Base-by-base conservation (phyloP, 2,797 vertebrate genomes). In the Mus spretus region DNA sequence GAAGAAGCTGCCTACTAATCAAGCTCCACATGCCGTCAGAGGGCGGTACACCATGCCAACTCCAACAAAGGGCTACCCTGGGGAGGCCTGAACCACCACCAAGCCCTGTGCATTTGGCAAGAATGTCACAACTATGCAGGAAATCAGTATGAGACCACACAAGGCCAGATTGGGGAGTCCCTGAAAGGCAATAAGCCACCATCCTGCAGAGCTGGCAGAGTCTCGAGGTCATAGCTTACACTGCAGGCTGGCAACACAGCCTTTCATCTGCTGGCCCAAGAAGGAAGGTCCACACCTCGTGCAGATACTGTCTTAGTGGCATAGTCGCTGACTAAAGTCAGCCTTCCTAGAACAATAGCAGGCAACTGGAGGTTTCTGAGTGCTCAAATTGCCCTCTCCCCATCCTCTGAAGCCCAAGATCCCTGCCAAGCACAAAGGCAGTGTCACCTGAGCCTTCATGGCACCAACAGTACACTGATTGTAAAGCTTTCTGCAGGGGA, bases 101-200 rank as follows among this genome's bases (percentile, higher is more conserved):
- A 22, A 91, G 87, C 22, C 44, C 90, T 77, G 78, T 50, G 77
- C 78, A 61, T 86, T 83, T 90, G 85, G 94, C 92, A 65, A 77
- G 22, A 74, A 79, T 65, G 44, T 92, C 89, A 86, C 67, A 61
- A 63, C 55, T 1, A 11, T 8, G 70, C 34, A 0, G 44, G 82
- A 63, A 37, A 53, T 63, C 90, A 63, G 79, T 28, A 75, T 82
- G 79, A 86, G 74, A 53, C 24, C 0, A 0, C 34, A 67, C 63
- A 12, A 55, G 50, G 44, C 88, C 95, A 94, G 91, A 90, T 61
- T 70, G 78, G 88, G 93, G 72, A 96, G 94, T 85, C 92, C 95
- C 90, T 79, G 84, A 53, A 94, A 96, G 95, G 90, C 82, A 72
- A 55, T 90, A 89, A 80, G 96, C 89, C 96, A 89, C 61, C 0